Evolutionary conservation across 2,888 invertebrate species (phyloP).

Genomic region (Leistus spinibarbis): DNA sequence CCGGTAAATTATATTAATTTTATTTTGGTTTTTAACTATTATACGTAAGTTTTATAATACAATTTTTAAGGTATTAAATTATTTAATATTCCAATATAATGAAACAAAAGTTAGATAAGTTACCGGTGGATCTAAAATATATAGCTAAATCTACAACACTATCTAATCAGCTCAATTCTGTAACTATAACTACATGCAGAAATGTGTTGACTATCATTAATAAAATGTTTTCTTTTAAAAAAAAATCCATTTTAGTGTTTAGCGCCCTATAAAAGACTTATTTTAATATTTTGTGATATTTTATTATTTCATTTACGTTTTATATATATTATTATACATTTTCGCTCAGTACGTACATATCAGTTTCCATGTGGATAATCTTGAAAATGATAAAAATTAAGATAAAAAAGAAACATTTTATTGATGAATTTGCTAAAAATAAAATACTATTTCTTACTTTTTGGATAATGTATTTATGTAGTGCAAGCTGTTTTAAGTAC

Average conservation of each 20-base stretch:
- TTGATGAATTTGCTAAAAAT: neutral
- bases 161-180: neutral
- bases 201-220: neutral
- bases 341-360: slow-evolving; percentile 37
- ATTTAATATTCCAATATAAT: neutral
- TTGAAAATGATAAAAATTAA: neutral
- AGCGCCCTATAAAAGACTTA: slow-evolving; percentile 15
- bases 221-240: slow-evolving; percentile 15
- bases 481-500: slow-evolving; percentile 27
- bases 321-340: slow-evolving; percentile 8
- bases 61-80: neutral
- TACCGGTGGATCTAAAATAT: slow-evolving; percentile 1
- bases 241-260: neutral
- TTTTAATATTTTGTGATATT: slow-evolving; percentile 25
- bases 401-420: slow-evolving; percentile 2
- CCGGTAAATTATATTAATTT: neutral
- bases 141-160: neutral
- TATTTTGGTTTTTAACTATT: neutral
- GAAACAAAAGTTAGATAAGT: slow-evolving; percentile 3
- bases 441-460: slow-evolving; percentile 3
- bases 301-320: slow-evolving; percentile 1
- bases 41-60: neutral
- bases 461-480: slow-evolving; percentile 5
- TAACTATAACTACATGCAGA: neutral
- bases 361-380: slow-evolving; percentile 2